phyloP scores from a whole-genome alignment of 2,797 vertebrate species.

The Tinamus major region DNA sequence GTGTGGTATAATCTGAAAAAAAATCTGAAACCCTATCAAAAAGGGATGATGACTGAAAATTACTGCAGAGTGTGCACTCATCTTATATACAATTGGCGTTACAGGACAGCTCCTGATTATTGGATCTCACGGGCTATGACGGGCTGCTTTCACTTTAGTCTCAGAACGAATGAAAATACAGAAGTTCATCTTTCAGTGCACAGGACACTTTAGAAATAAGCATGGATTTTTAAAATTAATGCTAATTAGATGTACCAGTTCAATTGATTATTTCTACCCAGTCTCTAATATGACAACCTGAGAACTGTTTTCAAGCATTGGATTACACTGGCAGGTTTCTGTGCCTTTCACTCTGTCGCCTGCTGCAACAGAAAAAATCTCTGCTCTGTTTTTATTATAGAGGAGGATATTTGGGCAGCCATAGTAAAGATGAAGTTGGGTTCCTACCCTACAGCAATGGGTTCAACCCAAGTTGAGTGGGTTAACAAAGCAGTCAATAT shows the following conservation, averaged over 20 bases:
- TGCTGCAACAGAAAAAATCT: background rate
- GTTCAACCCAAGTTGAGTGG: background rate
- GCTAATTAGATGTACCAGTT: background rate
- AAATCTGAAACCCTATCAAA: background rate
- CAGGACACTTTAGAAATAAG: background rate
- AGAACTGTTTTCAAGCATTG: background rate
- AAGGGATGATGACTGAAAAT: background rate
- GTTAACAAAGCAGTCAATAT: background rate
- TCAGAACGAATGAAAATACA: background rate
- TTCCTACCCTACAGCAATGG: background rate
- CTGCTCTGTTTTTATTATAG: conserved; percentile 14
- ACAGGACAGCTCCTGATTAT: background rate
- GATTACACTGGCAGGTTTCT: background rate
- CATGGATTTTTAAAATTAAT: background rate
- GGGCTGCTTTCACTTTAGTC: background rate
- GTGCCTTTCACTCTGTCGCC: background rate
- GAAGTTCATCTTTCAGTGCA: background rate
- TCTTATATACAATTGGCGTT: background rate
- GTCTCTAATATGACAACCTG: background rate
- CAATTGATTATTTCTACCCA: background rate
- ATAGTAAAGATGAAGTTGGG: background rate
- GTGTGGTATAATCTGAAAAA: background rate
- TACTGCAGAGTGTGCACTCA: background rate
- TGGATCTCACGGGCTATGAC: background rate
- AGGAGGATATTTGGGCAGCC: background rate